Evolutionary conservation across 2,888 invertebrate species (phyloP), one percentile per base, ranked within the genome.

Genomic region (Oeneis ivallda): DNA sequence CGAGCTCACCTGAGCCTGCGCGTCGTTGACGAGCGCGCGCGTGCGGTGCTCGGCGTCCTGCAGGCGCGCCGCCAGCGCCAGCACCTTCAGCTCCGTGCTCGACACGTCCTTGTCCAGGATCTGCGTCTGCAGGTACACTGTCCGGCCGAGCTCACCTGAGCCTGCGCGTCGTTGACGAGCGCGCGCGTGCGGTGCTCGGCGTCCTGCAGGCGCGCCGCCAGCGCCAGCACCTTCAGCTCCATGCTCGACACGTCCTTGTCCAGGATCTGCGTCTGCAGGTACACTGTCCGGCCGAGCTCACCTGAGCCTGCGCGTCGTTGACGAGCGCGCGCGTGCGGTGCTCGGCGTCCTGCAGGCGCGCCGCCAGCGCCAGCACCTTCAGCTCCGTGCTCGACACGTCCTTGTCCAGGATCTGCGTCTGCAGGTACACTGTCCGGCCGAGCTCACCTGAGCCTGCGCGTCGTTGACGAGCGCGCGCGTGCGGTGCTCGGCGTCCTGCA

Each of bases 381-480:
- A 41, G 41, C 41, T 41, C 41, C 41, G 41, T 41, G 41, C 41
- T 41, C 41, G 32, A 34, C 32, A 34, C 32, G 32, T 34, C 32
- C 6, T 6, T 34, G 32, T 34, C n/a, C n/a, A n/a, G n/a, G n/a
- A n/a, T n/a, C n/a, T n/a, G n/a, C n/a, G 95, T 95, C 87, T 97
- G 96, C 64, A 97, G 89, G 82, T 94, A 96, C 59, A 96, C 95
- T 0, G 97, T 97, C 86, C 97, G 96, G n/a, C n/a, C 15, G 45
- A 9, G 15, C 8, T 49, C 10, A 17, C 50, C 52, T 61, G 56
- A 19, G 63, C 66, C 64, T 68, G 67, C 9, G 64, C 62, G 32
- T 67, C 69, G 10, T 26, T 34, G 11, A 69, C 54, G 8, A 57
- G 61, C 19, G 64, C 70, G 54, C 84, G 68, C 17, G 78, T 60